These are phyloP conservation scores for Sminthurinus aureus DNA, from an alignment of 2,888 invertebrate species.

Conservation along the genomic window DNA sequence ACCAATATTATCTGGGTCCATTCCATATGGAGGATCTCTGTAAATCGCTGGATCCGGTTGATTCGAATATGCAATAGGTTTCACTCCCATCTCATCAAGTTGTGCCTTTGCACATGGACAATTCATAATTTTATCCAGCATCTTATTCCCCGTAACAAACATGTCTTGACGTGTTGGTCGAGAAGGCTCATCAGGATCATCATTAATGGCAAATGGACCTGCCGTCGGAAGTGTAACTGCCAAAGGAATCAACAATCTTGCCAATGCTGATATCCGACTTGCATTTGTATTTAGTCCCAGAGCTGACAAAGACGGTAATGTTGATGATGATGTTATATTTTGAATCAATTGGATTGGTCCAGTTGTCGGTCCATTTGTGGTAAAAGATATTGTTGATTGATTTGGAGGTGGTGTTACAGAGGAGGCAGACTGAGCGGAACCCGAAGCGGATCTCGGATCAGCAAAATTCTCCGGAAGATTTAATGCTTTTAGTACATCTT, in stretches of 20 bases:
- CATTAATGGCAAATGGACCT: constrained; percentile 45
- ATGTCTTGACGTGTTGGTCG: constrained; percentile 49
- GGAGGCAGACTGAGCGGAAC: background rate
- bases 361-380: background rate
- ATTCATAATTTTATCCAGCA: constrained; percentile 60
- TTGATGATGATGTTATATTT: constrained; percentile 46
- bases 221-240: constrained; percentile 31
- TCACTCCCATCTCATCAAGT: constrained; percentile 57
- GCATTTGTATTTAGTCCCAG: background rate
- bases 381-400: constrained; percentile 11
- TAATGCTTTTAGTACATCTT: constrained; percentile 57
- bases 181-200: constrained; percentile 26
- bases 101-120: constrained; percentile 60
- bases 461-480: constrained; percentile 58
- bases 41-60: constrained; percentile 59
- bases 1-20: constrained; percentile 54
- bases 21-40: constrained; percentile 58
- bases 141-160: constrained; percentile 59
- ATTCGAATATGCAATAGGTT: constrained; percentile 58
- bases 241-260: background rate
- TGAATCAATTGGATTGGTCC: background rate
- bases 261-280: background rate
- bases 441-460: constrained; percentile 34
- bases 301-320: constrained; percentile 45
- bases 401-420: constrained; percentile 23